Evolutionary conservation across 2,888 invertebrate genomes (phyloP), one percentile per base, ranked within the genome.

Genomic region (Scaptomyza caliginosa): DNA sequence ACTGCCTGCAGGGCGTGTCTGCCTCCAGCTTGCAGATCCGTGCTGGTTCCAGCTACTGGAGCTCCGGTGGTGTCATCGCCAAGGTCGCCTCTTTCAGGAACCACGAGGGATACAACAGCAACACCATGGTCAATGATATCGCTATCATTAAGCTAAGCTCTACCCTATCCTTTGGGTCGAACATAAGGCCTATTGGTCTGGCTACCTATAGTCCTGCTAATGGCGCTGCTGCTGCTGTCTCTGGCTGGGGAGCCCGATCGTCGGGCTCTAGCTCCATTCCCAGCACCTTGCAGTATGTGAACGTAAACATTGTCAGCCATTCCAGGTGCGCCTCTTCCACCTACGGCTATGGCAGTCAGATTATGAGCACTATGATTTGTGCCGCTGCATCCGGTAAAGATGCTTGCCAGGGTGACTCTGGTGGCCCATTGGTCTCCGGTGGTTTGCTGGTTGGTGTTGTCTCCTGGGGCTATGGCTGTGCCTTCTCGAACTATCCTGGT

Each of bases 71-170:
- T 28, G 8, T 16, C 8, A 8, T 66, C 2, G 10, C 62, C 21
- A 3, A 11, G 0, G 81, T 89, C 4, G 40, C 67, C 4, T 24
- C 76, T 17, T 81, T 78, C 65, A 56, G 32, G 11, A 77, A 73
- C 64, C 93, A 94, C 68, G 91, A 92, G 3, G 84, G 89, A 0
- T 94, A 93, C 77, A 90, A 90, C 19, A 86, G 86, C 32, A 69
- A 63, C 0, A 90, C 91, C 39, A 92, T 92, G 91, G 92, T 93
- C 59, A 92, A 92, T 69, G 94, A 94, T 51, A 90, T 94, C 17
- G 94, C 93, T 0, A 71, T 94, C 1, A 75, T 94, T 8, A 91
- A 92, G 89, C 89, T 94, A 1, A 63, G 90, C 0, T 90, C 88
- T 2, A 88, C 92, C 0, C 85, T 94, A 42, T 60, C 76, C 11